phyloP scores from a whole-genome alignment of 2,113 vertebrate species.

The Cryptoleucopteryx plumbea region DNA sequence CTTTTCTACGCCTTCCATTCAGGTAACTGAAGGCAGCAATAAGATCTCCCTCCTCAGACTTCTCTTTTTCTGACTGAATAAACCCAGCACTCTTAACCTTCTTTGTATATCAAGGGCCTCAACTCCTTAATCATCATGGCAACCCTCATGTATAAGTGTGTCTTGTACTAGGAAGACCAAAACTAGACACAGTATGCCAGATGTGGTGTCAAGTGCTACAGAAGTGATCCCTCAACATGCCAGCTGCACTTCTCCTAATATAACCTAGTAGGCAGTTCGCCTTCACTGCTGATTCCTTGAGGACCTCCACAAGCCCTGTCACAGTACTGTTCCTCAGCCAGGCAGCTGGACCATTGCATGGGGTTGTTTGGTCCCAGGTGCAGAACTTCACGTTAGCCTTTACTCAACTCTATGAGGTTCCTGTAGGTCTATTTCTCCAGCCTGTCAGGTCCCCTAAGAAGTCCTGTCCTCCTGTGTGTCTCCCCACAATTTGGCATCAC shows the following conservation, averaged over 20 bases:
- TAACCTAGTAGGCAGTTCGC: background rate
- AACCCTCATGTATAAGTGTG: background rate
- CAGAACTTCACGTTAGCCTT: background rate
- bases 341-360: background rate
- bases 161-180: background rate
- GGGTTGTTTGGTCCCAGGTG: background rate
- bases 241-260: background rate
- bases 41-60: background rate
- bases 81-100: background rate
- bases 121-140: background rate
- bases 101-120: background rate
- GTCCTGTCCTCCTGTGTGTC: background rate
- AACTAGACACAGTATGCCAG: background rate
- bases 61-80: background rate
- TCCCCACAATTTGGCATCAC: background rate
- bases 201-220: background rate
- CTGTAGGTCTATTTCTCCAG: background rate
- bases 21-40: background rate
- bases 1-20: background rate
- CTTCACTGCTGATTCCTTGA: rapidly evolving
- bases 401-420: background rate
- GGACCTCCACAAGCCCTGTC: background rate
- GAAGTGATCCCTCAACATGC: background rate
- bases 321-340: background rate
- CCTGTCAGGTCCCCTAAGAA: background rate